Evolutionary conservation across 1,140 invertebrate species (phyloP).

Genomic region (Drosophila asahinai): DNA sequence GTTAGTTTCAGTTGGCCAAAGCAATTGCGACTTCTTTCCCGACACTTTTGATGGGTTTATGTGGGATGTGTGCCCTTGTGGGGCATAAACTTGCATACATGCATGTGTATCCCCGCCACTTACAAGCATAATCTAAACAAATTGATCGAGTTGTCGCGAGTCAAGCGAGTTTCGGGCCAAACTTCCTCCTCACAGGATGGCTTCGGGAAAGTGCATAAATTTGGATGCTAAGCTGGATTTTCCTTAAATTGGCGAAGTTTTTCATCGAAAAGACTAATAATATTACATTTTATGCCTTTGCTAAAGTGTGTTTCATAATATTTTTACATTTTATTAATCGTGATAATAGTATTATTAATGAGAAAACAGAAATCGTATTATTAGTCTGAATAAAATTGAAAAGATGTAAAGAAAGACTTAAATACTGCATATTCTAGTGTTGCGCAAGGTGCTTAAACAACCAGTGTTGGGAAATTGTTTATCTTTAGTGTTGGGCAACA

Average conservation of each 20-base stretch:
- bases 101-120: conserved; percentile 4
- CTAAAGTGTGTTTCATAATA: no score
- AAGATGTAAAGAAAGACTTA: not conserved
- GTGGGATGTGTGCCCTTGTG: conserved; percentile 6
- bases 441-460: no score
- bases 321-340: no score
- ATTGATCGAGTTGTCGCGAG: conserved; percentile 69
- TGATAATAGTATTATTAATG: no score
- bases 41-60: conserved; percentile 59
- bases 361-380: no score
- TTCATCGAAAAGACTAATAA: not conserved
- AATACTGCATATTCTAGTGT: no score
- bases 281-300: not conserved
- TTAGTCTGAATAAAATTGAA: not conserved
- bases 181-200: not conserved
- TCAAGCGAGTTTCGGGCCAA: conserved; percentile 19
- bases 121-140: conserved; percentile 62
- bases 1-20: conserved; percentile 46
- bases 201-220: not conserved
- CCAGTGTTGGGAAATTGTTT: not conserved
- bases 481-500: not conserved
- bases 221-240: not conserved
- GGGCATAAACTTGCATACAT: not conserved
- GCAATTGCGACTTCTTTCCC: conserved; percentile 44
- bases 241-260: not conserved